A percentile compares a stretch with the other conserved stretches of the same genome.
Conservation (phyloP, 2,113 vertebrate species). For the Naja naja region DNA sequence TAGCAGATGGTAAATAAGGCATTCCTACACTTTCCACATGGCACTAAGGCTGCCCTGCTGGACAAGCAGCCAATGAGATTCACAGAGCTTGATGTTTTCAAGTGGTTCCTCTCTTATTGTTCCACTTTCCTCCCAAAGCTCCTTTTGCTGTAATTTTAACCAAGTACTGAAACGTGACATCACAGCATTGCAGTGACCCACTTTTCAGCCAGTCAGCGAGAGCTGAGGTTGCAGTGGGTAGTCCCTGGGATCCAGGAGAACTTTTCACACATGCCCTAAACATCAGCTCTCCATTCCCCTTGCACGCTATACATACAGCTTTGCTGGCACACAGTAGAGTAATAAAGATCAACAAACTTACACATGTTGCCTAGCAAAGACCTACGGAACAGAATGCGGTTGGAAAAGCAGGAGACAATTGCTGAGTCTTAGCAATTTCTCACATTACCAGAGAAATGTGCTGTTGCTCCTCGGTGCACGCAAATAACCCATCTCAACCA, state of each 20-base stretch:
- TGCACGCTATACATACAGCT: constrained; percentile 17
- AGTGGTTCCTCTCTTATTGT: not conserved
- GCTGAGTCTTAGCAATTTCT: not conserved
- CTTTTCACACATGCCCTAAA: constrained; percentile 25
- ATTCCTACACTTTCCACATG: not conserved
- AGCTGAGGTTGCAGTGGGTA: not conserved
- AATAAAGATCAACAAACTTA: not conserved
- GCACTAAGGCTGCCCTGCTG: not conserved
- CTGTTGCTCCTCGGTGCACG: not conserved
- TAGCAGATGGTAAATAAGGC: not conserved
- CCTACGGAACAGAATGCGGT: not conserved
- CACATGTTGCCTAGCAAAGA: not conserved
- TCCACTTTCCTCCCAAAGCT: constrained; percentile 16
- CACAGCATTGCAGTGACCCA: constrained; percentile 30
- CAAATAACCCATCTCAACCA: not conserved
- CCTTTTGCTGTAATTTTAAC: constrained; percentile 21
- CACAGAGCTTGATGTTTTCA: not conserved
- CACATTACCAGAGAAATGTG: not conserved
- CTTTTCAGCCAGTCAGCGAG: constrained; percentile 37
- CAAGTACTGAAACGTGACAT: constrained; percentile 22
- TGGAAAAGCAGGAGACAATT: not conserved
- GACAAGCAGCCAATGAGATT: not conserved
- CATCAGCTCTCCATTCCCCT: constrained; percentile 46
- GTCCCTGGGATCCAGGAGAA: constrained; percentile 24
- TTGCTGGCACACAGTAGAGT: not conserved